These are phyloP conservation scores for Sebastes taczanowskii DNA, from an alignment of 2,797 vertebrate genomes.

Conservation along the genomic window DNA sequence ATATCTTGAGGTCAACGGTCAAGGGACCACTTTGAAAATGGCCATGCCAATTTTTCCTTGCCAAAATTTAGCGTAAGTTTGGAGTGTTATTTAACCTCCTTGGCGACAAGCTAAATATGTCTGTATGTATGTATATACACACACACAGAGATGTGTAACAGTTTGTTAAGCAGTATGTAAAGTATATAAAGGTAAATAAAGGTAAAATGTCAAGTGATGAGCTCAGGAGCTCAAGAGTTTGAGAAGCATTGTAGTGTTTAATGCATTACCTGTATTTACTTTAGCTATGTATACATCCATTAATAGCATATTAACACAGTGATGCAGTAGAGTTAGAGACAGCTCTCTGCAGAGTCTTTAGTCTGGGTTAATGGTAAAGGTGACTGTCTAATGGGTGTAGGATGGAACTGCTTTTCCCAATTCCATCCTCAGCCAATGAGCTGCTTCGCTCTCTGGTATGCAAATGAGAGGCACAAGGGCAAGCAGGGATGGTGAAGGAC, in stretches of 20 bases:
- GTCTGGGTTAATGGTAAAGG: conserved; percentile 37
- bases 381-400: conserved; percentile 33
- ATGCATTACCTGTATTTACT: background rate
- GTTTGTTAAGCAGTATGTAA: too few relatives aligned
- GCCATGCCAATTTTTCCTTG: too few relatives aligned
- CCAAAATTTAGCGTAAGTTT: too few relatives aligned
- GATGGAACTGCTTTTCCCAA: conserved; percentile 28
- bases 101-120: too few relatives aligned
- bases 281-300: background rate
- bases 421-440: conserved; percentile 46
- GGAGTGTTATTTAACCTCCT: too few relatives aligned
- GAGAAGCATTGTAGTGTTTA: too few relatives aligned
- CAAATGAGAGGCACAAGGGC: conserved; percentile 61
- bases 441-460: conserved; percentile 30
- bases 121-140: too few relatives aligned
- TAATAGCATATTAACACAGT: background rate
- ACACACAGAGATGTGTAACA: too few relatives aligned
- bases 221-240: background rate
- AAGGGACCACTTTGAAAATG: too few relatives aligned
- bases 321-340: conserved; percentile 5
- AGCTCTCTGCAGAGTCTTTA: conserved; percentile 22
- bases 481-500: conserved; percentile 58
- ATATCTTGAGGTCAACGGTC: too few relatives aligned
- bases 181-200: too few relatives aligned
- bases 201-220: too few relatives aligned